Base-by-base conservation (phyloP, 2,888 invertebrate species). In the Scaptomyza polygonia region DNA sequence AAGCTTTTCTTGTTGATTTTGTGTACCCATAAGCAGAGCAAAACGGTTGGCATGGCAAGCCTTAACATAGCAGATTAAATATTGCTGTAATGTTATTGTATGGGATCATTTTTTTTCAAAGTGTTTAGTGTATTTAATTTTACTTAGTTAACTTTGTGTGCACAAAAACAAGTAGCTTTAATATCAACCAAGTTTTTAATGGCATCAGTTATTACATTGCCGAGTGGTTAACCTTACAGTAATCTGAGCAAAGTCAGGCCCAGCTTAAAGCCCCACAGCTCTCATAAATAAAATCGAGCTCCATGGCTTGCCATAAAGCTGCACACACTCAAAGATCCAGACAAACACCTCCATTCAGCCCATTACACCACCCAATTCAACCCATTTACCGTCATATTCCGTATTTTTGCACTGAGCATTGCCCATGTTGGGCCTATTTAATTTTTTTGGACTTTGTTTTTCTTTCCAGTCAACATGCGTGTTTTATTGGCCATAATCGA, bases 401-500 rank as follows among this genome's bases (percentile, higher is more conserved):
- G 58, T 64, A 71, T 45, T 56, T 62, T 73, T 25, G 55, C 56
- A 53, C 48, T 72, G 66, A 51, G 57, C 76, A 65, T 53, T 59
- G 68, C 7, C 47, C 63, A 52, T 32, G 49, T 14, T 16, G 44
- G 65, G 67, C 57, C 62, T 86, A 61, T 83, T 83, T 79, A 79
- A 66, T 76, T 68, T 68, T 25, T 68, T 65, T 52, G 53, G 39
- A 47, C 34, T 54, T 67, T 67, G 57, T 62, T 61, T 54, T 44
- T 47, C n/a, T 48, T 48, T 18, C 0, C 5, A 18, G 3, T 12
- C 54, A 51, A 48, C 74, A 64, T 59, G 54, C 79, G 52, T 69
- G 67, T 67, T 80, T 80, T 83, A 86, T 86, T 67, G 84, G 62
- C 84, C 81, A 73, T 86, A 86, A 79, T 77, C 84, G 42, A 52